Evolutionary conservation across 2,888 invertebrate species (phyloP), one percentile per base, ranked within the genome.

Genomic region (Oxyscelio sp.): DNA sequence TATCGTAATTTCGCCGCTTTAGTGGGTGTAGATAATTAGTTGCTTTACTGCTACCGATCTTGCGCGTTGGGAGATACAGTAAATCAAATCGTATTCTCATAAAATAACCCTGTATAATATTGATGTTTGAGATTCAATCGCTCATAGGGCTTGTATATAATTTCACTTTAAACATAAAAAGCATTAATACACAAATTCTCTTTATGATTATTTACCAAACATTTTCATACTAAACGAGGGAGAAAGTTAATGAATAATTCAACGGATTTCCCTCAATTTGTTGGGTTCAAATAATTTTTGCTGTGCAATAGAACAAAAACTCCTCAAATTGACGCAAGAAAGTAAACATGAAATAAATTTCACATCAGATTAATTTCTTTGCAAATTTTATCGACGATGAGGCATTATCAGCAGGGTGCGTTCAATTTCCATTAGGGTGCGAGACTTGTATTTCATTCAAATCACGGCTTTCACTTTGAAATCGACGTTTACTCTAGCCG

Each of bases 341-440:
- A 56, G 43, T 45, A 27, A 31, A 31, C 70, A 45, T 31, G 38
- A 75, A 75, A 83, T 87, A 87, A 88, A 88, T 87, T 79, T 84
- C 78, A 71, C 79, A 82, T 87, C 85, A 83, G 80, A 87, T 88
- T 88, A 89, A 89, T 89, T 87, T 83, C 34, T 77, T 66, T 73
- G 80, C 79, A 79, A 84, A 84, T 85, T 85, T 86, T 34, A 24
- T 63, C 74, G 43, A 56, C n/a, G n/a, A n/a, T n/a, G n/a, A n/a
- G n/a, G n/a, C n/a, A n/a, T n/a, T n/a, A n/a, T n/a, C n/a, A n/a
- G n/a, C 71, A 58, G 75, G 65, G 65, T 65, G 74, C 31, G 74
- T 13, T 43, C n/a, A 63, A 43, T 56, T 45, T 56, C 48, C 65
- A 56, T 5, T 22, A 48, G 75, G 65, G 65, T 65, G 75, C 65